Base-by-base conservation (phyloP, 2,888 invertebrate species). In the Barypeithes pellucidus region DNA sequence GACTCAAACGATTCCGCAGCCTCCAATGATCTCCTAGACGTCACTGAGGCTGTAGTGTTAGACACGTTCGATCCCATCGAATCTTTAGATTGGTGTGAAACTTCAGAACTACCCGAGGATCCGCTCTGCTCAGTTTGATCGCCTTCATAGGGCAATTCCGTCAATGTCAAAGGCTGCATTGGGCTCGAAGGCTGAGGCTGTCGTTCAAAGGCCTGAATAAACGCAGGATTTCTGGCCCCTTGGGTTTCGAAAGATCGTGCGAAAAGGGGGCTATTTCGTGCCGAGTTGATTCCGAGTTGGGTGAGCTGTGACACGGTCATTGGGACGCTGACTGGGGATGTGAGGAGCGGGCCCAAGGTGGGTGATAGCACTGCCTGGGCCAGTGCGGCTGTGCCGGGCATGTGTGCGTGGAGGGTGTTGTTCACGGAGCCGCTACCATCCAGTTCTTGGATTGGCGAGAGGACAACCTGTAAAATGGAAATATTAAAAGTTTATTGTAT, bases 361-460 rank as follows among this genome's bases (percentile, higher is more conserved):
- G 92, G 91, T 0, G 93, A 91, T 3, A 94, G 86, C 11, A 95
- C 92, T 0, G 94, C 93, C 83, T 94, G 93, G 3, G 95, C 95
- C 73, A 95, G 86, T 4, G 95, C 94, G 0, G 93, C 91, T 0
- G 94, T 93, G 9, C 92, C 90, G 5, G 93, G 91, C 85, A 92
- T 90, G 29, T 92, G 82, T 29, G 92, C 89, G 83, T 92, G 92
- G 78, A 93, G 84, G 57, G 93, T 93, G 82, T 92, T 93, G 83
- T 92, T 92, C 60, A 92, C 92, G 0, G 93, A 93, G 59, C 84
- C 83, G 41, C 90, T 90, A 75, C 93, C 92, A 80, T 95, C 95
- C 78, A 93, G 87, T 86, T 95, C 95, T 84, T 94, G 94, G 75
- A 95, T 95, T 0, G 95, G 95, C 1, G 94, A 94, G 14, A 95